phyloP scores from a whole-genome alignment of 1,140 invertebrate species.

The Solenopsis fugax region DNA sequence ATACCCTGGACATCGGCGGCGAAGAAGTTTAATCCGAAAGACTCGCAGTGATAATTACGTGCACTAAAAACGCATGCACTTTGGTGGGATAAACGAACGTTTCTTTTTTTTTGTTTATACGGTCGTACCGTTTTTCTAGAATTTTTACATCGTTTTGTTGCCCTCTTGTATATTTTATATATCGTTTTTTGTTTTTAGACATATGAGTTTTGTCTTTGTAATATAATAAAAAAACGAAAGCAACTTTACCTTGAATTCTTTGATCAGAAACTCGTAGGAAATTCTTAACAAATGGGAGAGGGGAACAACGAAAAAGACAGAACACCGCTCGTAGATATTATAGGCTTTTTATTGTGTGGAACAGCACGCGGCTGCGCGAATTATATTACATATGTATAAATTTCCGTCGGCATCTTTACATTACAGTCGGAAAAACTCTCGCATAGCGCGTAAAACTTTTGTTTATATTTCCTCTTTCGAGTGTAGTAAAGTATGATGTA shows the following conservation, averaged over 20 bases:
- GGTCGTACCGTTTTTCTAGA: constrained; percentile 13
- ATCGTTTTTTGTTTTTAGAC: constrained; percentile 43
- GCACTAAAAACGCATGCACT: background rate
- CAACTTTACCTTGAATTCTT: background rate
- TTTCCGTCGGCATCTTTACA: constrained; percentile 83
- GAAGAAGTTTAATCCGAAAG: constrained; percentile 59
- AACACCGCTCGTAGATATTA: constrained; percentile 75
- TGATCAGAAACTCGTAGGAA: background rate
- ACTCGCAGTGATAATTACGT: background rate
- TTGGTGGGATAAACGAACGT: constrained; percentile 46
- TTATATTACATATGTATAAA: constrained; percentile 86
- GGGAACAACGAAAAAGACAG: background rate
- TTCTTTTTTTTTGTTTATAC: constrained; percentile 16
- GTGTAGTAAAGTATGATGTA: constrained; percentile 25
- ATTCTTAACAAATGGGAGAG: background rate
- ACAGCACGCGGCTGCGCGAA: constrained; percentile 78
- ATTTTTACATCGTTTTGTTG: constrained; percentile 63
- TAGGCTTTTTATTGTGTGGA: constrained; percentile 82
- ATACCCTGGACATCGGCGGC: constrained; percentile 79
- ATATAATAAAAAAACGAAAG: constrained; percentile 27
- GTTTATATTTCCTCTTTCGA: background rate
- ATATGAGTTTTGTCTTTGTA: constrained; percentile 23
- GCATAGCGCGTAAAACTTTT: constrained; percentile 78
- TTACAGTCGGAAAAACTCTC: constrained; percentile 78
- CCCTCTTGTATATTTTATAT: constrained; percentile 14